A percentile compares a stretch with the other conserved stretches of the same genome.
phyloP scores from a whole-genome alignment of 2,113 vertebrate genomes.

The Tyto alba region DNA sequence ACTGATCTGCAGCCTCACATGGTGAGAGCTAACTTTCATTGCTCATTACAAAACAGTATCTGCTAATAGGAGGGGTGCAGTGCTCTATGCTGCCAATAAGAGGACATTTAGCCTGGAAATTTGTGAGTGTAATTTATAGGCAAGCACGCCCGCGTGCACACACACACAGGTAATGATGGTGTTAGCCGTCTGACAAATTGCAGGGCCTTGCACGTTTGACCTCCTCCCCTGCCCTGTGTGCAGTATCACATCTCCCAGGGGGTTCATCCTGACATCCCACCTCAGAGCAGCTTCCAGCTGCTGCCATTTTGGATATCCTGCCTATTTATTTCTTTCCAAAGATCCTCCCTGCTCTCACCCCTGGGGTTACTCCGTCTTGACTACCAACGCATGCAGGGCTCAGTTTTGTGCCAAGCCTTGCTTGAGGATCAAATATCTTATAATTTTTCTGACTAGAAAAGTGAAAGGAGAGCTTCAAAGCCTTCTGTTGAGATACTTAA shows the following conservation, averaged over 20 bases:
- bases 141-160: background rate
- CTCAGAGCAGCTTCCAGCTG: conserved; percentile 22
- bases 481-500: background rate
- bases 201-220: conserved; percentile 31
- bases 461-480: background rate
- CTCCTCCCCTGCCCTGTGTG: conserved; percentile 46
- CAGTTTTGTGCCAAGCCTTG: background rate
- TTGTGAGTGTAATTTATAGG: conserved; percentile 33
- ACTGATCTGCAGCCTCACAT: background rate
- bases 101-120: conserved; percentile 18
- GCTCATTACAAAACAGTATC: conserved; percentile 19
- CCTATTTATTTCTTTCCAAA: conserved; percentile 37
- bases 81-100: background rate
- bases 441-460: background rate
- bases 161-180: conserved; percentile 48
- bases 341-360: background rate
- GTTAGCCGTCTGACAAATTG: conserved; percentile 56
- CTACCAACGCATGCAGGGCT: background rate
- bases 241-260: conserved; percentile 34
- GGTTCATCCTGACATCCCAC: conserved; percentile 38
- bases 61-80: background rate
- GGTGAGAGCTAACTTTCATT: background rate
- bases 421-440: background rate
- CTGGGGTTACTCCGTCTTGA: background rate
- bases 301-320: conserved; percentile 43